Percentiles rank a stretch among this genome's conserved stretches.
These are phyloP conservation scores for Graphium colonna DNA, from an alignment of 2,888 invertebrate genomes.

Conservation along the genomic window DNA sequence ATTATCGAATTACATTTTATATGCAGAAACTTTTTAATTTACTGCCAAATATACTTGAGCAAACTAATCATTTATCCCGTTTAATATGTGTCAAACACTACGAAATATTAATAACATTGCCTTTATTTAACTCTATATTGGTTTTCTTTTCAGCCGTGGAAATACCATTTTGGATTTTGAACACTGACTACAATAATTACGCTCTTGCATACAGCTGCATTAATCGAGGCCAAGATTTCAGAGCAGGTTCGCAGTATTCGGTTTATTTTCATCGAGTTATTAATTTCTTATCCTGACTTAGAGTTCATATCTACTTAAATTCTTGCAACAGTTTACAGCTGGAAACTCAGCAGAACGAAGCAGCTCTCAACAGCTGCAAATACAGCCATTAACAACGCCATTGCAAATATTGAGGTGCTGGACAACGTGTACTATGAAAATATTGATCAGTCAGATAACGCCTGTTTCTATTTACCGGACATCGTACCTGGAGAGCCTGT, in stretches of 20 bases:
- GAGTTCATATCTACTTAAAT: neutral
- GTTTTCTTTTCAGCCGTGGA: slow-evolving; percentile 24
- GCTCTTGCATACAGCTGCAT: slow-evolving; percentile 47
- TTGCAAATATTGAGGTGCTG: slow-evolving; percentile 40
- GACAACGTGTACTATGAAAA: slow-evolving; percentile 45
- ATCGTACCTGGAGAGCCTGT: slow-evolving; percentile 40
- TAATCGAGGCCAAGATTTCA: slow-evolving; percentile 41
- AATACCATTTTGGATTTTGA: slow-evolving; percentile 46
- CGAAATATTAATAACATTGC: too few relatives aligned
- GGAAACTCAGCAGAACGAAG: slow-evolving; percentile 55
- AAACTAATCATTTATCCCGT: too few relatives aligned
- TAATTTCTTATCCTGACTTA: neutral
- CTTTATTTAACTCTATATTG: too few relatives aligned
- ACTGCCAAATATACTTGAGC: too few relatives aligned
- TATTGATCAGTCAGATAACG: slow-evolving; percentile 41
- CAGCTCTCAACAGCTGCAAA: slow-evolving; percentile 35
- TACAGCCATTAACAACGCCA: slow-evolving; percentile 38
- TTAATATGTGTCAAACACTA: too few relatives aligned
- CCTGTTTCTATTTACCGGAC: slow-evolving; percentile 55
- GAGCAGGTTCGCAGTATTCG: slow-evolving; percentile 49
- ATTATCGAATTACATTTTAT: too few relatives aligned
- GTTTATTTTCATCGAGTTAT: neutral
- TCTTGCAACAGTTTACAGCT: slow-evolving; percentile 48
- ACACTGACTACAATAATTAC: slow-evolving; percentile 41
- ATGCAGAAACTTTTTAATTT: too few relatives aligned